Evolutionary conservation across 2,113 vertebrate species (phyloP).

Genomic region (Ploceus nigricollis): DNA sequence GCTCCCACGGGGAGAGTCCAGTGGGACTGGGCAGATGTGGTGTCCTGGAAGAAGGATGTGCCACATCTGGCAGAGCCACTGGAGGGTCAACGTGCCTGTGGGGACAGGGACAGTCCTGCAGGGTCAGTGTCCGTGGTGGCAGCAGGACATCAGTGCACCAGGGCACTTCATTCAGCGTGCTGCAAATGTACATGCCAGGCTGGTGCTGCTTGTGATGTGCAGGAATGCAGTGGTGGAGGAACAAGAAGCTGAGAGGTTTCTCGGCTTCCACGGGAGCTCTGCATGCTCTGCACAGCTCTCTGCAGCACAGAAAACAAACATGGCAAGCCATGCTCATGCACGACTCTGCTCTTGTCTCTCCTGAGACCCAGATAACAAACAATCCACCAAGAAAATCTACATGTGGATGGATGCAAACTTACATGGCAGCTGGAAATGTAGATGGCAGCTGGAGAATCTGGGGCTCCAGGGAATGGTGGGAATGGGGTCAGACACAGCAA

Average conservation of each 20-base stretch:
- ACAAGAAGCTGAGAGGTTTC: neutral
- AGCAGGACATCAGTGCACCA: accelerated
- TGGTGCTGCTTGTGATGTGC: accelerated
- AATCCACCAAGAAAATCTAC: neutral
- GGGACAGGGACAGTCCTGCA: neutral
- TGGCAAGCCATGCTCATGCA: neutral
- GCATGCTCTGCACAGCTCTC: neutral
- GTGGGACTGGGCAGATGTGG: neutral
- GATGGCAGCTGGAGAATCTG: neutral
- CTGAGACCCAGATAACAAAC: neutral
- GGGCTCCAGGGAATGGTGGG: neutral
- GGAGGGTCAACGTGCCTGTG: neutral
- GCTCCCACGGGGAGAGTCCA: neutral
- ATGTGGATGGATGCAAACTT: neutral
- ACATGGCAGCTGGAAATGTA: neutral
- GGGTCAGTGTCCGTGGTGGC: neutral
- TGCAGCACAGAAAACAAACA: neutral
- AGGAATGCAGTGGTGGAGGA: neutral
- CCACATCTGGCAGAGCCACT: neutral
- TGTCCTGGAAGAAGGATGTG: neutral
- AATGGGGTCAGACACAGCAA: constrained; percentile 1
- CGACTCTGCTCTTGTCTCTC: neutral
- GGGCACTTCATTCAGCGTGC: accelerated
- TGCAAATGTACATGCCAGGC: neutral
- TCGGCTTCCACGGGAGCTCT: neutral